Percentiles rank a stretch among this genome's conserved stretches.
Evolutionary conservation across 2,113 vertebrate species (phyloP).

Genomic region (Ptychochromis oligacanthus): DNA sequence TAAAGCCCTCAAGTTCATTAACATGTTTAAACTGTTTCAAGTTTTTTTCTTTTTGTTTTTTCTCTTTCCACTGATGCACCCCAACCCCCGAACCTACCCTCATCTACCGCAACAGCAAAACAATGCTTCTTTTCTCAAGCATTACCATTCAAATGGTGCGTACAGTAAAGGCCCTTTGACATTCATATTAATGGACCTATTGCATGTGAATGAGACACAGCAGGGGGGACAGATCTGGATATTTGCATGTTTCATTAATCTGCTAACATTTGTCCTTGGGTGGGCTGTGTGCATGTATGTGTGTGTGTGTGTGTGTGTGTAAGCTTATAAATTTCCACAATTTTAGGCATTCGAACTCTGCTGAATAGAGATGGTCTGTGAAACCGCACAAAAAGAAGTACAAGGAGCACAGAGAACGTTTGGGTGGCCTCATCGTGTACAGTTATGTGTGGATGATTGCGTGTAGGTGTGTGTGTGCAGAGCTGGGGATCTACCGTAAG

Average conservation of each 20-base stretch:
- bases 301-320: slow-evolving; percentile 25
- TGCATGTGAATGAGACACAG: slow-evolving; percentile 53
- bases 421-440: slow-evolving; percentile 51
- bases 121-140: slow-evolving; percentile 35
- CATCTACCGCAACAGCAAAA: slow-evolving; percentile 15
- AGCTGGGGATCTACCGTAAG: slow-evolving; percentile 47
- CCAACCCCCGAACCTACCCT: background rate
- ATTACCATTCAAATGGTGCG: slow-evolving; percentile 55
- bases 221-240: slow-evolving; percentile 26
- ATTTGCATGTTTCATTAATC: slow-evolving; percentile 72
- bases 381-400: slow-evolving; percentile 47
- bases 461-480: slow-evolving; percentile 19
- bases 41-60: background rate
- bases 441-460: slow-evolving; percentile 17
- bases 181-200: slow-evolving; percentile 45
- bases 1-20: slow-evolving; percentile 66
- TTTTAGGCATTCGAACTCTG: slow-evolving; percentile 44
- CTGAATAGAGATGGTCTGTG: slow-evolving; percentile 52
- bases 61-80: background rate
- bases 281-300: slow-evolving; percentile 43
- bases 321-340: slow-evolving; percentile 48
- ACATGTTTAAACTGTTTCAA: slow-evolving; percentile 47
- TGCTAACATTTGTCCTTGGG: slow-evolving; percentile 59
- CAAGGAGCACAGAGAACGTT: slow-evolving; percentile 34
- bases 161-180: slow-evolving; percentile 27